Evolutionary conservation across 1,140 invertebrate species (phyloP).

Genomic region (Ooceraea biroi): DNA sequence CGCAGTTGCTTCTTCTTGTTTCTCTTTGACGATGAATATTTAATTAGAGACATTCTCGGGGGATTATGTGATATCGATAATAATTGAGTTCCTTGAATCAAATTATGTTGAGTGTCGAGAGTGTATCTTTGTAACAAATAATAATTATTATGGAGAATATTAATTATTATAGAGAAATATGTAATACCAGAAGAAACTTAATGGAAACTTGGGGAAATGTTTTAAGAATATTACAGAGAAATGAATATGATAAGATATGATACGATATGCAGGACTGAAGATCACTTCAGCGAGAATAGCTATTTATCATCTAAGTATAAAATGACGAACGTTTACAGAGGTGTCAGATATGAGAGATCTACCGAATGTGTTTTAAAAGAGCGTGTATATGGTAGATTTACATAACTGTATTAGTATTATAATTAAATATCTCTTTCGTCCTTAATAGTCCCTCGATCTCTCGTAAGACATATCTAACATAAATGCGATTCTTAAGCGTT

Average conservation of each 20-base stretch:
- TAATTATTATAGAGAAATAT: not conserved
- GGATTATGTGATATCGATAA: not conserved
- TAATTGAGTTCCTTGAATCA: not conserved
- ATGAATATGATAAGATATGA: conserved; percentile 4
- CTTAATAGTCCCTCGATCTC: conserved; percentile 65
- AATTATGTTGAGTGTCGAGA: not conserved
- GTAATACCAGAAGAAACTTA: not conserved
- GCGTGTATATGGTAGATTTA: conserved; percentile 67
- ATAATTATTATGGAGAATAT: not conserved
- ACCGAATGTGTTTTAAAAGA: conserved; percentile 76
- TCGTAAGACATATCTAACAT: not conserved
- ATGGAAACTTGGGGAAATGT: not conserved
- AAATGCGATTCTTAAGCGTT: not conserved
- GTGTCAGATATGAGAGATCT: conserved; percentile 74
- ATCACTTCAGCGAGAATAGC: conserved; percentile 53
- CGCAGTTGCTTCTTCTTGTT: not conserved
- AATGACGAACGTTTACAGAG: conserved; percentile 64
- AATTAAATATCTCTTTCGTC: conserved; percentile 33
- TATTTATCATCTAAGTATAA: conserved; percentile 51
- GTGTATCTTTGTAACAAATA: not conserved
- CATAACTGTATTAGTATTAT: conserved; percentile 54
- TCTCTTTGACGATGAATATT: not conserved
- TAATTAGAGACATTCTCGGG: not conserved
- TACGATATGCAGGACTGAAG: not conserved
- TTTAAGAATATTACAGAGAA: conserved; percentile 4